Evolutionary conservation across 2,888 invertebrate species (phyloP).

Genomic region (Lasioglossum zephyrum): DNA sequence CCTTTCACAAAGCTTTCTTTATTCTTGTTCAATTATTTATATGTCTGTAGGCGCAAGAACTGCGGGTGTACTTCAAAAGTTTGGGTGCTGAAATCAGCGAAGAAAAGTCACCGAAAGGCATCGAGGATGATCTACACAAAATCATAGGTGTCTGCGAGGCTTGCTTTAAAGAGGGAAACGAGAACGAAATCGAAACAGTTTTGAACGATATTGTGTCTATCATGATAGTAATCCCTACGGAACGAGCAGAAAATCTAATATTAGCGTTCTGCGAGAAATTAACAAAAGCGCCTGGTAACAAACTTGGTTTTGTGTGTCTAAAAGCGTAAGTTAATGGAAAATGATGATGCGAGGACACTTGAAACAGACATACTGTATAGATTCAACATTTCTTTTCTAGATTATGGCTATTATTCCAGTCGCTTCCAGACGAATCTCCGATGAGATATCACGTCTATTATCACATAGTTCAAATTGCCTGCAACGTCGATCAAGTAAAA

Average conservation of each 20-base stretch:
- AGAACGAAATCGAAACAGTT: slow-evolving; percentile 95
- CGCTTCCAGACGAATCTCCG: slow-evolving; percentile 92
- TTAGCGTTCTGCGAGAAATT: slow-evolving; percentile 96
- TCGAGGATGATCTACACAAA: slow-evolving; percentile 96
- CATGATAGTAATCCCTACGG: slow-evolving; percentile 94
- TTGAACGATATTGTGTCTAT: slow-evolving; percentile 98
- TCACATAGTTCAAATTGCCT: slow-evolving; percentile 94
- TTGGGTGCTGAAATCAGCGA: slow-evolving; percentile 97
- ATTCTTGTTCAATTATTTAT: slow-evolving; percentile 39
- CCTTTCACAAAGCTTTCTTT: background rate
- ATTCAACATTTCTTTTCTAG: slow-evolving; percentile 85
- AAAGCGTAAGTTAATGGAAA: slow-evolving; percentile 89
- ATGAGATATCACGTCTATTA: slow-evolving; percentile 97
- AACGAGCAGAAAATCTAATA: slow-evolving; percentile 95
- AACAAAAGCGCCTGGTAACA: slow-evolving; percentile 93
- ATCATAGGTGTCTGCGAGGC: slow-evolving; percentile 97
- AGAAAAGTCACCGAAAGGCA: slow-evolving; percentile 94
- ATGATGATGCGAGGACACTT: background rate
- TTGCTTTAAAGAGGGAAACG: slow-evolving; percentile 95
- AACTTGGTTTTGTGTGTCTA: slow-evolving; percentile 92
- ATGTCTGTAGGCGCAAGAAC: slow-evolving; percentile 90
- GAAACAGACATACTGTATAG: background rate
- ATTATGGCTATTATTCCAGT: slow-evolving; percentile 96
- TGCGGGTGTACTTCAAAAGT: slow-evolving; percentile 95
- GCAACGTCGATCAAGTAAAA: slow-evolving; percentile 93